A percentile compares a stretch with the other conserved stretches of the same genome.
Conservation (phyloP, 2,888 invertebrate species). For the Dorcus parallelipipedus region DNA sequence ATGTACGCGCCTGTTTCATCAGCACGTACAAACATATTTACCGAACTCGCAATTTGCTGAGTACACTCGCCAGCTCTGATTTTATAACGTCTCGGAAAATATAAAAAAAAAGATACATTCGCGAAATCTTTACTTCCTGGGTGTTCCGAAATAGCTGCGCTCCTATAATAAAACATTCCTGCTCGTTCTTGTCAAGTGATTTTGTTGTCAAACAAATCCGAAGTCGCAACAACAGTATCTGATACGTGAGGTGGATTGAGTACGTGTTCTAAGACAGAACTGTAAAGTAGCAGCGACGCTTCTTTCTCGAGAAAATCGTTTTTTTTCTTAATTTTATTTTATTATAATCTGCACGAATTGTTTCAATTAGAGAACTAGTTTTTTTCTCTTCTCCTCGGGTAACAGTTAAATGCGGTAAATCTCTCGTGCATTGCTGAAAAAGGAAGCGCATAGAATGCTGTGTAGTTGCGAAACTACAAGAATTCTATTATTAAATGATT, state of each 20-base stretch:
- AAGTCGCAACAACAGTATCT: constrained; percentile 9
- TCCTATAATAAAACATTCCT: neutral
- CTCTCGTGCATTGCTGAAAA: neutral
- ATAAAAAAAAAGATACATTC: neutral
- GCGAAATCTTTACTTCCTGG: too few relatives aligned
- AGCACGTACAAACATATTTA: neutral
- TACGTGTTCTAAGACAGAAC: neutral
- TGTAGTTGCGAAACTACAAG: too few relatives aligned
- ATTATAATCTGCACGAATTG: too few relatives aligned
- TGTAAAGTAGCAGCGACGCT: too few relatives aligned
- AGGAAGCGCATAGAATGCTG: too few relatives aligned
- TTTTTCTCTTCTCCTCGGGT: too few relatives aligned
- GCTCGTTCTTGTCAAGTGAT: constrained; percentile 5
- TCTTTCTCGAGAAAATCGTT: too few relatives aligned
- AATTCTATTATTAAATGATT: too few relatives aligned
- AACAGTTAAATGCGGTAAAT: neutral
- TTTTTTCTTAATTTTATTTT: too few relatives aligned
- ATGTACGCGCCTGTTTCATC: neutral
- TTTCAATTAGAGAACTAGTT: too few relatives aligned
- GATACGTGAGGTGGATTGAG: constrained; percentile 4
- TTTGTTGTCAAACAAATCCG: constrained; percentile 10
- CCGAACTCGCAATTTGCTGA: neutral
- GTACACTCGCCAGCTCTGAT: neutral
- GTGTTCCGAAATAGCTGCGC: neutral
- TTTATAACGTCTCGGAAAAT: too few relatives aligned